These are phyloP conservation scores for Podarcis raffonei DNA, from an alignment of 2,113 vertebrate species.

Conservation along the genomic window DNA sequence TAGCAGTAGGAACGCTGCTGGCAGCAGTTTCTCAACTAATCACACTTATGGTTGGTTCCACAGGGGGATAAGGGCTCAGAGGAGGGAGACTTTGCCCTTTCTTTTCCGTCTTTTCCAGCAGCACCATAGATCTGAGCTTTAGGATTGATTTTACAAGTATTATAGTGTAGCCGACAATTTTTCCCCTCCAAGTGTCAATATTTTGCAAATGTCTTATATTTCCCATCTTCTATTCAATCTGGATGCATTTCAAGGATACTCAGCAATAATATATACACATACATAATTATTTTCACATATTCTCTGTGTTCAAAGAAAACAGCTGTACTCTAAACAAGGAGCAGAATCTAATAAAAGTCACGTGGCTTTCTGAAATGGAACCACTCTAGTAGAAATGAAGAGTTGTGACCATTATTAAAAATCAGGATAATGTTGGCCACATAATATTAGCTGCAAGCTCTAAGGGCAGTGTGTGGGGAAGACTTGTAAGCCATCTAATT, in stretches of 20 bases:
- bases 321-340: neutral
- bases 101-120: no score
- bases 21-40: no score
- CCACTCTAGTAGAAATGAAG: slow-evolving; percentile 17
- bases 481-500: no score
- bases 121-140: no score
- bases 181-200: neutral
- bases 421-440: neutral
- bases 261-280: neutral
- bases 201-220: neutral
- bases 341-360: neutral
- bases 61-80: no score
- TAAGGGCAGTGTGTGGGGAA: neutral
- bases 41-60: no score
- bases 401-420: neutral
- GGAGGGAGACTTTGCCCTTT: no score
- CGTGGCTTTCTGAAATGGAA: neutral
- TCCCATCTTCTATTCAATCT: neutral
- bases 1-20: no score
- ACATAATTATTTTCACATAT: no score
- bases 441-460: neutral
- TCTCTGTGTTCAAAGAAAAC: no score
- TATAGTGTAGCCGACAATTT: neutral
- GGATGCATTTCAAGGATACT: neutral
- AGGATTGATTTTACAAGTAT: no score